Conservation (phyloP, 2,113 vertebrate species). For the Vimba vimba region DNA sequence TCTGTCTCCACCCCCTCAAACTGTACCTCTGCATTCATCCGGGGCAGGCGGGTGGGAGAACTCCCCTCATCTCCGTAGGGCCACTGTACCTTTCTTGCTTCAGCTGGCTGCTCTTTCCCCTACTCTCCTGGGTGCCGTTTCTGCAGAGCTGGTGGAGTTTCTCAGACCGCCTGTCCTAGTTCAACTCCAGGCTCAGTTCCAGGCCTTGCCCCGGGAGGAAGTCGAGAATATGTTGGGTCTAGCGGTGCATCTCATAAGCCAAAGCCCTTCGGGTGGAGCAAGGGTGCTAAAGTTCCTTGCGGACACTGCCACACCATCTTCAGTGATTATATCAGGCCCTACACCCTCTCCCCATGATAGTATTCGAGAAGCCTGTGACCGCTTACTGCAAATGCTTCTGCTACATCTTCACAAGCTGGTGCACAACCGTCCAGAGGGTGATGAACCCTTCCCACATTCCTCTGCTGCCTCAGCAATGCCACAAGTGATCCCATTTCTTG, state of each 20-base stretch:
- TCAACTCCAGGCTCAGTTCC: slow-evolving; percentile 87
- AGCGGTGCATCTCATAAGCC: slow-evolving; percentile 89
- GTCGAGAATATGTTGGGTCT: slow-evolving; percentile 86
- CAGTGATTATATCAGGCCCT: slow-evolving; percentile 86
- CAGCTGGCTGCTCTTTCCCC: slow-evolving; percentile 92
- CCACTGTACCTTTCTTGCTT: slow-evolving; percentile 88
- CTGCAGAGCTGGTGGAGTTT: slow-evolving; percentile 87
- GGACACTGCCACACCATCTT: slow-evolving; percentile 88
- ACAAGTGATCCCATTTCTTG: slow-evolving; percentile 84
- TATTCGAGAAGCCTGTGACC: slow-evolving; percentile 89
- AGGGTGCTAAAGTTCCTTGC: slow-evolving; percentile 86
- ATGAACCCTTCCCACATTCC: slow-evolving; percentile 65
- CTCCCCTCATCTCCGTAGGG: slow-evolving; percentile 81
- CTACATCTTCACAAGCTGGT: slow-evolving; percentile 91
- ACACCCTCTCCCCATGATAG: slow-evolving; percentile 83
- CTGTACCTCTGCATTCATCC: slow-evolving; percentile 66
- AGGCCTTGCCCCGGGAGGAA: slow-evolving; percentile 83
- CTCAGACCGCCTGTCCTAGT: slow-evolving; percentile 84
- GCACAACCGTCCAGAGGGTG: slow-evolving; percentile 77
- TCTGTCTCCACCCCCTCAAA: slow-evolving; percentile 72
- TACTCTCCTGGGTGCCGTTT: slow-evolving; percentile 83
- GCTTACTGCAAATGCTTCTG: slow-evolving; percentile 87
- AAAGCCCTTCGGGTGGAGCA: slow-evolving; percentile 86
- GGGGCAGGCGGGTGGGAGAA: slow-evolving; percentile 70
- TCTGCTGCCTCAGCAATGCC: slow-evolving; percentile 68